Evolutionary conservation across 2,113 vertebrate genomes (phyloP).

Genomic region (Turnix velox): DNA sequence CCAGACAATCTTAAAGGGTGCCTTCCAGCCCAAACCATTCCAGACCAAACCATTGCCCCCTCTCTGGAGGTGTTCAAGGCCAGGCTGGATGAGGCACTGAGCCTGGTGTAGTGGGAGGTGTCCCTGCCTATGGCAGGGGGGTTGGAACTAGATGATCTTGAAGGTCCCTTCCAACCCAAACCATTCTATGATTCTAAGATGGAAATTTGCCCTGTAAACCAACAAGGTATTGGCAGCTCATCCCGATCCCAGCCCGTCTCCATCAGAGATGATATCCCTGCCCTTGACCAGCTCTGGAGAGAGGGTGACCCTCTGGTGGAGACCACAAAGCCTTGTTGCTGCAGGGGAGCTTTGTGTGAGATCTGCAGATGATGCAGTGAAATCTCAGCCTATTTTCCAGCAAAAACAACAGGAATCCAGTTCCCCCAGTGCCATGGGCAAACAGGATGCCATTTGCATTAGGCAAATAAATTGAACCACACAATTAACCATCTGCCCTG

Average conservation of each 20-base stretch:
- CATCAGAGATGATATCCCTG: background rate
- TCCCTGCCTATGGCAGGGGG: background rate
- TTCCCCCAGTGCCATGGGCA: background rate
- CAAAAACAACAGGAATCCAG: background rate
- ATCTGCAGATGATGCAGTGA: background rate
- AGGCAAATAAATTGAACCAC: constrained; percentile 17
- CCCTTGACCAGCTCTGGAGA: background rate
- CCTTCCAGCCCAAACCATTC: too few species aligned
- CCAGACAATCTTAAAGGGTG: too few species aligned
- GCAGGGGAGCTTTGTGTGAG: background rate
- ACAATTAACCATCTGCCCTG: constrained; percentile 48
- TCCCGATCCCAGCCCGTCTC: background rate
- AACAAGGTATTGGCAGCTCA: accelerated
- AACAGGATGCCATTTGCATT: constrained; percentile 17
- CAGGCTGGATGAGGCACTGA: background rate
- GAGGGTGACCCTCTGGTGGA: accelerated
- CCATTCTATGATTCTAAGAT: background rate
- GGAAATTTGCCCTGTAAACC: background rate
- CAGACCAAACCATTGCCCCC: too few species aligned
- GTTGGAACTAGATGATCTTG: background rate
- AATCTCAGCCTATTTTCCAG: background rate
- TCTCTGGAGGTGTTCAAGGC: background rate
- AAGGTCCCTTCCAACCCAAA: background rate
- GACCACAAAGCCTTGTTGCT: background rate
- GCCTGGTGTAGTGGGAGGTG: background rate